phyloP scores from a whole-genome alignment of 2,113 vertebrate species.

The Pseudopodoces humilis region DNA sequence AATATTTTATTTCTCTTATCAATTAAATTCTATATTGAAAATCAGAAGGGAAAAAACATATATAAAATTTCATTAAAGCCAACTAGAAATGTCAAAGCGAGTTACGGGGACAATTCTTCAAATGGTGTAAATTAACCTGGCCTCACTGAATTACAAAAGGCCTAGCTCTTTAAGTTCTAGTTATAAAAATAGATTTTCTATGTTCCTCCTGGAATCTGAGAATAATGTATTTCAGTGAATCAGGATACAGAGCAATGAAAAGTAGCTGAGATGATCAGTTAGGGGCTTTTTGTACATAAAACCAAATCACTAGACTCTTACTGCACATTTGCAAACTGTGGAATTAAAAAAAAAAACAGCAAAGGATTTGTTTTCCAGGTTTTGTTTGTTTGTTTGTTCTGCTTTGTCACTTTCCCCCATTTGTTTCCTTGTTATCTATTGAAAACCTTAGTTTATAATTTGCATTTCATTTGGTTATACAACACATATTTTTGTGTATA shows the following conservation, averaged over 20 bases:
- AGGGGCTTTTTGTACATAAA: not conserved
- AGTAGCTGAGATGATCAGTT: not conserved
- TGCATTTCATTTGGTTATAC: not conserved
- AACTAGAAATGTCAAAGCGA: slow-evolving; percentile 34
- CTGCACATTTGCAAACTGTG: not conserved
- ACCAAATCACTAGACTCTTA: not conserved
- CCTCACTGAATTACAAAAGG: not conserved
- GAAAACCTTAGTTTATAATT: not conserved
- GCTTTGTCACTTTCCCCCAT: not conserved
- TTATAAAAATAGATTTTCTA: slow-evolving; percentile 37
- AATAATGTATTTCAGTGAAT: slow-evolving; percentile 27
- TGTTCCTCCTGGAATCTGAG: not conserved
- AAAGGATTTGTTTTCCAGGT: not conserved
- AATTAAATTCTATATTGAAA: slow-evolving; percentile 63
- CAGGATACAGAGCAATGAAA: not conserved
- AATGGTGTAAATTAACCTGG: not conserved
- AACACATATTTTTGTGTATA: not conserved
- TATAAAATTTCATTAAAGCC: slow-evolving; percentile 56
- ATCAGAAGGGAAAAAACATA: slow-evolving; percentile 1
- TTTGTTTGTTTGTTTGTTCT: not conserved
- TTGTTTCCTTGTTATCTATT: not conserved
- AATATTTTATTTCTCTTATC: slow-evolving; percentile 52
- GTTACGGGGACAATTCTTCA: not conserved
- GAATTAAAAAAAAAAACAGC: not conserved
- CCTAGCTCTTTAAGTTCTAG: not conserved